Evolutionary conservation across 2,888 invertebrate species (phyloP).

Genomic region (Aromia moschata): DNA sequence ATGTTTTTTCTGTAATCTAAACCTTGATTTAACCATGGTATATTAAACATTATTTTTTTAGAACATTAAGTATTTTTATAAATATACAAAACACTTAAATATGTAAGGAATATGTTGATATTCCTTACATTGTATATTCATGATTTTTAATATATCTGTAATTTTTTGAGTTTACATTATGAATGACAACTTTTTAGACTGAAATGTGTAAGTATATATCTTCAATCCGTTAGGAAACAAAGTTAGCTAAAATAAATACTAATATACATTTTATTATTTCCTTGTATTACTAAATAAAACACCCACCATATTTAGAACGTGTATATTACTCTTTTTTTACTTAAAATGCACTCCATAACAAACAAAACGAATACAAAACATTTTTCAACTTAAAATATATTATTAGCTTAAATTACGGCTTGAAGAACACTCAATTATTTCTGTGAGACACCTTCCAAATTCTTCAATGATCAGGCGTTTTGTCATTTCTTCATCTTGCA

Average conservation of each 20-base stretch:
- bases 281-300: neutral
- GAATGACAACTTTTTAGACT: slow-evolving; percentile 5
- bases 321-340: slow-evolving; percentile 24
- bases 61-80: too few relatives aligned
- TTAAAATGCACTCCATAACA: slow-evolving; percentile 35
- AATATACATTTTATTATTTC: slow-evolving; percentile 1
- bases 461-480: slow-evolving; percentile 88
- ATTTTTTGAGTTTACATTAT: too few relatives aligned
- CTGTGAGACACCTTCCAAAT: slow-evolving; percentile 92
- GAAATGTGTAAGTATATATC: neutral
- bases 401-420: slow-evolving; percentile 42
- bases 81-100: too few relatives aligned
- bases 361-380: slow-evolving; percentile 27
- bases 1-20: too few relatives aligned
- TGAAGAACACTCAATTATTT: slow-evolving; percentile 80
- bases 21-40: too few relatives aligned
- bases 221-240: neutral
- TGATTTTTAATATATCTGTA: too few relatives aligned
- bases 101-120: too few relatives aligned
- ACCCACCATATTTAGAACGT: slow-evolving; percentile 1
- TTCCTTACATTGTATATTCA: too few relatives aligned
- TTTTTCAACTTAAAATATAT: slow-evolving; percentile 20
- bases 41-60: too few relatives aligned
- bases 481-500: slow-evolving; percentile 72
- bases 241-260: slow-evolving; percentile 4